Base-by-base conservation (phyloP, 2,797 vertebrate species). In the Sternotherus odoratus region DNA sequence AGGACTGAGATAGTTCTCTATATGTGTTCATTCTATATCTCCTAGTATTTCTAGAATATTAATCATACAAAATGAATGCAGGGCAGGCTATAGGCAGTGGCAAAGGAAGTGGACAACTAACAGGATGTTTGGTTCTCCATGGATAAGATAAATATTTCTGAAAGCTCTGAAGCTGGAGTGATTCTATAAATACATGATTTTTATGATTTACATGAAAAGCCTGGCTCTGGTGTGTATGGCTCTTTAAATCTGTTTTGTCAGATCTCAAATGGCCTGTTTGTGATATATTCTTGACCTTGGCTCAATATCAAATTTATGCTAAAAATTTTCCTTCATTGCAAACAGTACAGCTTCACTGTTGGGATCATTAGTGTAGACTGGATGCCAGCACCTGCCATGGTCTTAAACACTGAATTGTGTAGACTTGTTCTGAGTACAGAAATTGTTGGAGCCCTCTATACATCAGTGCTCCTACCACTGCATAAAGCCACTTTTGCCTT, bases 301-400 rank as follows among this genome's bases (percentile, higher is more conserved):
- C 57, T 72, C 36, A 13, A 9, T 16, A 74, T 39, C 24, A 43
- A 74, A 75, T 75, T 28, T 46, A 30, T 75, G 43, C 39, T 48
- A 75, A 30, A 75, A 48, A 17, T 30, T 48, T 46, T 36, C 21
- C 39, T 81, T 30, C 43, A 26, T 2, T 15, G 56, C 46, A 77
- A 23, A 56, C 7, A n/a, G 46, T 66, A 36, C 0, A 1, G 24
- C 12, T 85, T 60, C 1, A 0, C 26, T 77, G 33, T 26, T 72
- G 33, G 51, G 50, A 77, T 10, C 51, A 28, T 12, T 15, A 28
- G 19, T 48, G 43, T 48, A 48, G 72, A 75, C 43, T 46, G 43
- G 72, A 28, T 75, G n/a, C 21, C n/a, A 23, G n/a, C 10, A 69
- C 39, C n/a, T 69, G 63, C 63, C n/a, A 39, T 21, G 11, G 9